These are phyloP conservation scores for Strix aluco DNA, from an alignment of 2,113 vertebrate genomes.

Conservation along the genomic window DNA sequence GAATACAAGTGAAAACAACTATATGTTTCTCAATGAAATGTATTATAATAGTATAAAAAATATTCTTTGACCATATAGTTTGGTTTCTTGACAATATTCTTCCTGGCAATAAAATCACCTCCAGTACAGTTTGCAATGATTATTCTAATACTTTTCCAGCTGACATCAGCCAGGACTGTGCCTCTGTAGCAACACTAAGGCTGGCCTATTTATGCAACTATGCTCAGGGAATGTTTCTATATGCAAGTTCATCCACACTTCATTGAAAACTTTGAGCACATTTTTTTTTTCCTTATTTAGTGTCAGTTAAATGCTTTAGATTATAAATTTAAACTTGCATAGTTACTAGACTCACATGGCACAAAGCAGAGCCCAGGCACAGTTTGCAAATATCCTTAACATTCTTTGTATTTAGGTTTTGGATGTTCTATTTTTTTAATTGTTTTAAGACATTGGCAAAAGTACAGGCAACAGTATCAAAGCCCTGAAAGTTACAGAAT, in stretches of 20 bases:
- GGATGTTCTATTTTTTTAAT: background rate
- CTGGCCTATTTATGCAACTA: background rate
- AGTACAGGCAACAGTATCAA: background rate
- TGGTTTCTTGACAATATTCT: background rate
- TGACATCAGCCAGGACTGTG: background rate
- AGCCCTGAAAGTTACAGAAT: conserved; percentile 31
- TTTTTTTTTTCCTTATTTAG: background rate
- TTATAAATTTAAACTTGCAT: background rate
- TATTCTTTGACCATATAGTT: background rate
- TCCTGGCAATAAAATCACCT: background rate
- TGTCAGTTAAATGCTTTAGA: background rate
- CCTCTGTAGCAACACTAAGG: background rate
- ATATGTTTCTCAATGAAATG: background rate
- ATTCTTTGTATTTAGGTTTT: background rate
- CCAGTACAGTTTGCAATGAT: background rate
- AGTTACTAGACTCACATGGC: background rate
- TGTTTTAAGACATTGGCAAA: conserved; percentile 26
- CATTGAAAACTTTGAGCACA: background rate
- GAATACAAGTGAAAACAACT: background rate
- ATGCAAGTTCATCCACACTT: background rate
- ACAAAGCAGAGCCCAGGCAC: background rate
- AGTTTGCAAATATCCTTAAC: conserved; percentile 1
- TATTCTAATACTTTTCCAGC: background rate
- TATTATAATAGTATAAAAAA: background rate
- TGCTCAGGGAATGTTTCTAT: background rate